These are phyloP conservation scores for Phenganax marumi DNA, from an alignment of 92 coral and sea anemone species.

Conservation along the genomic window DNA sequence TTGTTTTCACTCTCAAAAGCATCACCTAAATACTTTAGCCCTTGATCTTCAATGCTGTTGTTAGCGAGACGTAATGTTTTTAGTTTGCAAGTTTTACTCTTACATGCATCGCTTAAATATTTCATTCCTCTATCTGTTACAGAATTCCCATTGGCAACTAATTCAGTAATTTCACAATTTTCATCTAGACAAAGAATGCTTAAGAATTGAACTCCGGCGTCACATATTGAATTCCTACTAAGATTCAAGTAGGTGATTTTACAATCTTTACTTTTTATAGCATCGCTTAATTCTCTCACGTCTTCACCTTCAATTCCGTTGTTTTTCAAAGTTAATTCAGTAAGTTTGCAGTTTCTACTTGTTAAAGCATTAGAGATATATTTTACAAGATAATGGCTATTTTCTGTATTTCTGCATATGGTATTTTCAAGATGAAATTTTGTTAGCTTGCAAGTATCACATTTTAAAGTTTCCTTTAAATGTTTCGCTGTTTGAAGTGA, in stretches of 20 bases:
- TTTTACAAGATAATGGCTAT: not conserved
- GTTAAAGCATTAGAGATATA: not conserved
- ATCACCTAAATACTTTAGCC: not conserved
- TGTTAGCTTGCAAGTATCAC: not conserved
- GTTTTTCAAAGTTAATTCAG: not conserved
- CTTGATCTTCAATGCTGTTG: not conserved
- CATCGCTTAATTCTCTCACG: not conserved
- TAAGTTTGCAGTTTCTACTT: not conserved
- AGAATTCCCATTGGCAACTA: not conserved
- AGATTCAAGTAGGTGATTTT: not conserved
- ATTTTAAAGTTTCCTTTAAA: not conserved
- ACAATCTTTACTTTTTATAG: not conserved
- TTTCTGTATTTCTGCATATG: not conserved
- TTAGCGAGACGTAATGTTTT: not conserved
- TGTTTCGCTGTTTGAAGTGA: not conserved
- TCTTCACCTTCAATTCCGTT: not conserved
- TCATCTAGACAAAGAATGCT: not conserved
- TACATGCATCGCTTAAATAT: not conserved
- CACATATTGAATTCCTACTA: not conserved
- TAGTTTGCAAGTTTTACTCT: not conserved
- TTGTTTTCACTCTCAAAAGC: not conserved
- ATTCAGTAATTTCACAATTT: conserved; percentile 17
- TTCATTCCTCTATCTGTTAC: not conserved
- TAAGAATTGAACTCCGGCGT: not conserved
- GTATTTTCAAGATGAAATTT: not conserved